A percentile compares a stretch with the other conserved stretches of the same genome.
phyloP scores from a whole-genome alignment of 2,797 vertebrate species.

The Champsocephalus esox region DNA sequence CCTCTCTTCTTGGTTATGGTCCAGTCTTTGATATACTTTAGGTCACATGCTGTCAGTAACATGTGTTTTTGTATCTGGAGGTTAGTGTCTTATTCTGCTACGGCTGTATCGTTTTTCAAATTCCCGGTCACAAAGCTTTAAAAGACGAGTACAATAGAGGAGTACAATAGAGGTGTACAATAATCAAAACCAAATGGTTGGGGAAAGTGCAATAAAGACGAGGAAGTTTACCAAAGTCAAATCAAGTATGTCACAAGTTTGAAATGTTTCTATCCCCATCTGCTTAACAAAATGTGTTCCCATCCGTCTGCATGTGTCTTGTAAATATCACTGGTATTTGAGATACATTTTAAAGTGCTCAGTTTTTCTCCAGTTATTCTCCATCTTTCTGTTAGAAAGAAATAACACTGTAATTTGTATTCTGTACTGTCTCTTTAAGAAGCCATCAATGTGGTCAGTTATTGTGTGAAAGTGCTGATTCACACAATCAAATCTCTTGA shows the following conservation, averaged over 20 bases:
- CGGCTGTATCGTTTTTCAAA: neutral
- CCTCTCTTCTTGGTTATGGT: neutral
- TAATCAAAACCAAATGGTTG: neutral
- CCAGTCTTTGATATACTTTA: conserved; percentile 13
- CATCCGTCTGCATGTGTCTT: neutral
- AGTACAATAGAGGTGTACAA: neutral
- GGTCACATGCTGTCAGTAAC: conserved; percentile 4
- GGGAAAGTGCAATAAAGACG: neutral
- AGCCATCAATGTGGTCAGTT: neutral
- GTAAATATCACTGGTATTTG: neutral
- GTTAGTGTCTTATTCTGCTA: neutral
- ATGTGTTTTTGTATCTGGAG: neutral
- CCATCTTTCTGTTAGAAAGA: neutral
- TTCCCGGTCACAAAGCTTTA: neutral
- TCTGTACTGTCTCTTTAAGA: neutral
- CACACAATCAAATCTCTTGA: neutral
- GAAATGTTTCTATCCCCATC: neutral
- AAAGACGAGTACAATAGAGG: neutral
- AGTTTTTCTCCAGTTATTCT: neutral
- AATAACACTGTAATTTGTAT: neutral
- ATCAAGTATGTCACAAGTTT: conserved; percentile 1
- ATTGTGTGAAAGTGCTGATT: neutral
- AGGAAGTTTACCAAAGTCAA: neutral
- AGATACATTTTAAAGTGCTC: neutral
- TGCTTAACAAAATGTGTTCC: neutral